phyloP scores from a whole-genome alignment of 2,113 vertebrate genomes.

The Apeltes quadracus region DNA sequence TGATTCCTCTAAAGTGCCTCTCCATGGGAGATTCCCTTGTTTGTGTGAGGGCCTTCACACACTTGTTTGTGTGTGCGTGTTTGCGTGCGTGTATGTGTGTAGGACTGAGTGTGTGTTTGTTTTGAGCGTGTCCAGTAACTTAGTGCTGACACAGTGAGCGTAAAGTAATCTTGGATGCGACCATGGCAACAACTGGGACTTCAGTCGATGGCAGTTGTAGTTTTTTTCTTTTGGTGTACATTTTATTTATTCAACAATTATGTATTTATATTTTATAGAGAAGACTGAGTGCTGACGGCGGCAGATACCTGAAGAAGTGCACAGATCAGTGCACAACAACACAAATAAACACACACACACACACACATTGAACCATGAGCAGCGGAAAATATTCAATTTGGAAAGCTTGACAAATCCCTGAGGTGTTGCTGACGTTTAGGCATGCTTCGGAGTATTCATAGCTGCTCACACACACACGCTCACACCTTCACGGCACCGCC shows the following conservation, averaged over 20 bases:
- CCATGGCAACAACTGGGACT: conserved; percentile 54
- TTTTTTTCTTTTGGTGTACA: conserved; percentile 61
- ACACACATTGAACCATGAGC: conserved; percentile 35
- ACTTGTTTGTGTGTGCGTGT: conserved; percentile 30
- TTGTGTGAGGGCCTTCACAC: conserved; percentile 69
- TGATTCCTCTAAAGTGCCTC: conserved; percentile 78
- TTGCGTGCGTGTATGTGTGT: conserved; percentile 25
- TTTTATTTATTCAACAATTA: conserved; percentile 80
- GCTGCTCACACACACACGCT: conserved; percentile 40
- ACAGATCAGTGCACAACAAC: conserved; percentile 23
- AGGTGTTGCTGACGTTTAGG: conserved; percentile 73
- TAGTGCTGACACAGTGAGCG: conserved; percentile 63
- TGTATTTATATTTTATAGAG: conserved; percentile 76
- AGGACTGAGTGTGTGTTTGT: conserved; percentile 8
- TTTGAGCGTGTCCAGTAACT: conserved; percentile 41
- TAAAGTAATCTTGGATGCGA: conserved; percentile 44
- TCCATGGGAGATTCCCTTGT: conserved; percentile 78
- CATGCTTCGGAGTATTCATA: conserved; percentile 68
- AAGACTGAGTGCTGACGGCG: conserved; percentile 66
- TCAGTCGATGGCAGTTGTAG: conserved; percentile 37
- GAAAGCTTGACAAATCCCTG: conserved; percentile 70
- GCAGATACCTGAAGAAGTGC: conserved; percentile 49
- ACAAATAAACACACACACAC: conserved; percentile 7
- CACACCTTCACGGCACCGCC: conserved; percentile 41
- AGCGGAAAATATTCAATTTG: conserved; percentile 69